phyloP scores from a whole-genome alignment of 2,113 vertebrate species.

The Gobio gobio region DNA sequence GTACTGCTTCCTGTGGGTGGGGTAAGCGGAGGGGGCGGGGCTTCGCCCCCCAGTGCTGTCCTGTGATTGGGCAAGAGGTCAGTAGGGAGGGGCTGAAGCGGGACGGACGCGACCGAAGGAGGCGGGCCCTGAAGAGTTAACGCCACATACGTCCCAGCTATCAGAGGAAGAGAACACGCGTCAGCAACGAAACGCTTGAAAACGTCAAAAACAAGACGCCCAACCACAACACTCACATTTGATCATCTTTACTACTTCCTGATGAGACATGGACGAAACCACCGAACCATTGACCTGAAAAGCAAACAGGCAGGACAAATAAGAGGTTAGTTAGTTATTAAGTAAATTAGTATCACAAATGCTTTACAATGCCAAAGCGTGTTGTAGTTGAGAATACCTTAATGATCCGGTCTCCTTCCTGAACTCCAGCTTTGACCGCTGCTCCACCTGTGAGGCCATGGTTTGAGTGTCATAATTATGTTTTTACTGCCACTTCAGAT shows the following conservation, averaged over 20 bases:
- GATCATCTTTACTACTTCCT: slow-evolving; percentile 95
- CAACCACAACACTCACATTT: slow-evolving; percentile 83
- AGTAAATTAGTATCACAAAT: background rate
- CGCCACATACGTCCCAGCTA: slow-evolving; percentile 89
- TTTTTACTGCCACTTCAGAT: background rate
- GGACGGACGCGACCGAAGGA: slow-evolving; percentile 66
- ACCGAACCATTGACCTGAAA: slow-evolving; percentile 89
- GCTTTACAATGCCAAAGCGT: background rate
- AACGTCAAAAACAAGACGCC: background rate
- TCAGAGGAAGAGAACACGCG: background rate
- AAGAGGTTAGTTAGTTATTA: background rate
- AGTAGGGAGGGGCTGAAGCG: slow-evolving; percentile 70
- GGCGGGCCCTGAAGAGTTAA: slow-evolving; percentile 89
- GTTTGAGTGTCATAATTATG: background rate
- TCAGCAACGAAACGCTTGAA: background rate
- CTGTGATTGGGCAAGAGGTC: slow-evolving; percentile 71
- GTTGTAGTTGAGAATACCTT: slow-evolving; percentile 76
- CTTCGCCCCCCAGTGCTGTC: slow-evolving; percentile 60
- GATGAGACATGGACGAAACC: slow-evolving; percentile 92
- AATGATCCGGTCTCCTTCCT: slow-evolving; percentile 94
- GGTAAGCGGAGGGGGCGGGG: slow-evolving; percentile 69
- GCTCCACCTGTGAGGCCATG: slow-evolving; percentile 81
- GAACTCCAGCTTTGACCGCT: slow-evolving; percentile 91
- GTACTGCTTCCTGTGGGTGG: slow-evolving; percentile 77
- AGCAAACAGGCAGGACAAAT: background rate